Evolutionary conservation across 2,113 vertebrate genomes (phyloP), one percentile per base, ranked within the genome.

Genomic region (Sphaerodactylus townsendi): DNA sequence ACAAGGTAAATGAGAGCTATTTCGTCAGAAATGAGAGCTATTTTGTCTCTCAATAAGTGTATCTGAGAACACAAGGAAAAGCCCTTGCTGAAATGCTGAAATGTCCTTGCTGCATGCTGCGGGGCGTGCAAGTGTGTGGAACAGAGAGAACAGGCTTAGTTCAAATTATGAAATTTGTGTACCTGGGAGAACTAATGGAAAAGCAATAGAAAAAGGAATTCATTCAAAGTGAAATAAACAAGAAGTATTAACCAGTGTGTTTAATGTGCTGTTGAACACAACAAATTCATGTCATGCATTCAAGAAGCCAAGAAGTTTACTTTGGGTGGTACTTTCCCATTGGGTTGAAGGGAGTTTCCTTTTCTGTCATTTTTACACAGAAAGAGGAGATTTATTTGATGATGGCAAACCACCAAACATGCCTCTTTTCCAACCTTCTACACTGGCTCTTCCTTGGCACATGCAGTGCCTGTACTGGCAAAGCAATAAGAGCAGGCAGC

Each of bases 251-350:
- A 73, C 77, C 0, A 23, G 39, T 9, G 2, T n/a, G 30, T 37
- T 0, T 0, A 41, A 44, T 39, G 19, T 76, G 35, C 30, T 76
- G 50, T 77, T 62, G 75, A 11, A 44, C 30, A 62, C 5, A 46
- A 5, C 48, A 84, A 71, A 62, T 41, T 33, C 65, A 77, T 1
- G 0, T 1, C 10, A 21, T 44, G 35, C 59, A 74, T 33, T 44
- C 39, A 0, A 0, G 33, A 59, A 69, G 59, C 66, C 1, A 0
- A 0, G 1, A 17, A 30, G 68, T 64, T 21, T 0, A 44, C 33
- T 15, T 2, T 1, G 66, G 64, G 66, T 0, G 30, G 81, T 6
- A 21, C 15, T 6, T 70, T 79, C 14, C 13, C 81, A 37, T 68
- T 17, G 78, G 41, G 39, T 10, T 0, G 0, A 41, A 66, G 30